Evolutionary conservation across 2,888 invertebrate genomes (phyloP), one percentile per base, ranked within the genome.

Genomic region (Xestia c-nigrum): DNA sequence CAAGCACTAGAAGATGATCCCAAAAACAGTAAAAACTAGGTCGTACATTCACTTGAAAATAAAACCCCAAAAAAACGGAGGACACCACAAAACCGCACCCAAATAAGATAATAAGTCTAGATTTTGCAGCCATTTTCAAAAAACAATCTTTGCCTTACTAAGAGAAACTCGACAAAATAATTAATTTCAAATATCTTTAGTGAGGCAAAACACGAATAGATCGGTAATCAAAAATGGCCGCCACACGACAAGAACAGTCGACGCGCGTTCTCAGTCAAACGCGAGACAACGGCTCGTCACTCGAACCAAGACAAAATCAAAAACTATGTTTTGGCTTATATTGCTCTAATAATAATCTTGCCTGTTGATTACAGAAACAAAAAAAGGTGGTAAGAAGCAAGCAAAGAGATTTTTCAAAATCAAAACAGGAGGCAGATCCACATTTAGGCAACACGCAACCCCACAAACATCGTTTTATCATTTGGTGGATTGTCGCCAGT

Each of bases 51-150:
- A 67, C 21, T 43, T 40, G 7, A 63, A 66, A 24, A 77, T 47
- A 59, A 78, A 72, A 78, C 40, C 52, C 50, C 19, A 10, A 24
- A 69, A 24, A 47, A 61, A 67, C 40, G 9, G 24, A 74, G 61
- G 63, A 78, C 72, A 50, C 31, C 81, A 84, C 69, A 83, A 74
- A 63, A 69, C 74, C 74, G 72, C 81, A 70, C 74, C 78, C 72
- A 74, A 63, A 65, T 69, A 65, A 83, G 63, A 74, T 46, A 21
- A 40, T 47, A 57, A 78, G 55, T 38, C 76, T 73, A 52, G 19
- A 14, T 50, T 72, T 55, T n/a, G 50, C 59, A 64, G 68, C n/a
- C 38, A 63, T 63, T 63, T 79, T 67, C 55, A 67, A 67, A 40
- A 24, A 55, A 24, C 47, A 55, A 66, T 66, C 47, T 57, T 66